A percentile compares a stretch with the other conserved stretches of the same genome.
Evolutionary conservation across 2,888 invertebrate genomes (phyloP).

Genomic region (Monopis laevigella): DNA sequence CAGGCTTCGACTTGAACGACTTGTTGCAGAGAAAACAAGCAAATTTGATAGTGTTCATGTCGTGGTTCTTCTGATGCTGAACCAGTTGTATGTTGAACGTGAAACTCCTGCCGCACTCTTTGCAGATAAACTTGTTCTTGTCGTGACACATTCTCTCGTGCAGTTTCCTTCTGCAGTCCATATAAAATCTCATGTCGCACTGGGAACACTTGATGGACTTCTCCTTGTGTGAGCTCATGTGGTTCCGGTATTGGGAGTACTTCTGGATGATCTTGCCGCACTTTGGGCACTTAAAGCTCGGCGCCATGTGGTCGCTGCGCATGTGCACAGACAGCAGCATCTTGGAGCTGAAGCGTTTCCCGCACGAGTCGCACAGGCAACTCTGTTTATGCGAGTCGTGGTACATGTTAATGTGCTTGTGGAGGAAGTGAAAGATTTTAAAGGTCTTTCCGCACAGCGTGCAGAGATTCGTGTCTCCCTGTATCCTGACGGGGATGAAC

Average conservation of each 20-base stretch:
- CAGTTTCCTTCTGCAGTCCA: conserved; percentile 22
- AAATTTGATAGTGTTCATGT: conserved; percentile 33
- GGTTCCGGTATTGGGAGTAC: not conserved
- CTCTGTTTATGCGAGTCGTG: not conserved
- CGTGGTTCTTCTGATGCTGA: conserved; percentile 23
- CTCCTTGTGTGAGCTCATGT: not conserved
- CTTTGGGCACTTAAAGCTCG: not conserved
- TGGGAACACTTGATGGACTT: not conserved
- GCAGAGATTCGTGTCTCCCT: not conserved
- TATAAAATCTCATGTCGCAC: conserved; percentile 27
- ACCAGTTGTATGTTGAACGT: conserved; percentile 19
- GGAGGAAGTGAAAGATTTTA: not conserved
- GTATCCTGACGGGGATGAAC: not conserved
- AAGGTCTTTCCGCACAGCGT: not conserved
- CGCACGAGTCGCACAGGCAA: not conserved
- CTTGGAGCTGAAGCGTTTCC: not conserved
- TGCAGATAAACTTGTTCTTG: conserved; percentile 21
- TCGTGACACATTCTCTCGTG: conserved; percentile 27
- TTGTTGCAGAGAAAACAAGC: conserved; percentile 54
- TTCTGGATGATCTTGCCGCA: not conserved
- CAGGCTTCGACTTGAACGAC: not conserved
- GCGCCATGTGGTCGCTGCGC: not conserved
- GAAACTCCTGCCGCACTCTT: conserved; percentile 19
- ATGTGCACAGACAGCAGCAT: not conserved
- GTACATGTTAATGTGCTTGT: not conserved